Conservation (phyloP, 2,888 invertebrate genomes). For the Antitype chi region DNA sequence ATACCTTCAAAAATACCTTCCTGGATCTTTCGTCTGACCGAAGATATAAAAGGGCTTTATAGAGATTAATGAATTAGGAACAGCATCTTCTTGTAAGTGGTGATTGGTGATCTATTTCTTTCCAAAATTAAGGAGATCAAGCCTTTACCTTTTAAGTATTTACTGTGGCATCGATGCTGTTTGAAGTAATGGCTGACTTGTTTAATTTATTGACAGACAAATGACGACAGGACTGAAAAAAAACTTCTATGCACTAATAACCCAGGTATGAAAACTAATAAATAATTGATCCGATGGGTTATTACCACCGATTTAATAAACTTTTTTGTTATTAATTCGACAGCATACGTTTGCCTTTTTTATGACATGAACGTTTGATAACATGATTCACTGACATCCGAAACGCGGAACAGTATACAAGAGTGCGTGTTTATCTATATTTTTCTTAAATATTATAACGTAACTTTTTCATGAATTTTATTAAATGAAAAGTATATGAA, state of each 20-base stretch:
- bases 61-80: not conserved
- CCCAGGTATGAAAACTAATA: not conserved
- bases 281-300: not conserved
- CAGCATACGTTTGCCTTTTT: not conserved
- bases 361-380: conserved; percentile 8
- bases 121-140: not conserved
- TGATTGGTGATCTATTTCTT: no score
- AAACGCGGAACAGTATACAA: not conserved
- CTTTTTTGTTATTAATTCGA: not conserved
- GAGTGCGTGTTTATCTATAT: not conserved
- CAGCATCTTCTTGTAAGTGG: not conserved
- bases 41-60: no score
- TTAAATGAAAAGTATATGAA: not conserved
- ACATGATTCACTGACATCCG: not conserved
- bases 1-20: not conserved
- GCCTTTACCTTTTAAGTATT: not conserved
- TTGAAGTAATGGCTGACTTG: no score
- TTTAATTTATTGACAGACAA: not conserved
- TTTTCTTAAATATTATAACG: not conserved
- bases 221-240: not conserved
- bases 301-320: not conserved
- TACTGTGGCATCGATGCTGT: not conserved
- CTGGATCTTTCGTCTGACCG: no score
- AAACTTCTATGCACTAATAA: not conserved
- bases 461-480: not conserved